phyloP scores from a whole-genome alignment of 35 echinoderm and acorn worm species.

The Apostichopus japonicus region DNA sequence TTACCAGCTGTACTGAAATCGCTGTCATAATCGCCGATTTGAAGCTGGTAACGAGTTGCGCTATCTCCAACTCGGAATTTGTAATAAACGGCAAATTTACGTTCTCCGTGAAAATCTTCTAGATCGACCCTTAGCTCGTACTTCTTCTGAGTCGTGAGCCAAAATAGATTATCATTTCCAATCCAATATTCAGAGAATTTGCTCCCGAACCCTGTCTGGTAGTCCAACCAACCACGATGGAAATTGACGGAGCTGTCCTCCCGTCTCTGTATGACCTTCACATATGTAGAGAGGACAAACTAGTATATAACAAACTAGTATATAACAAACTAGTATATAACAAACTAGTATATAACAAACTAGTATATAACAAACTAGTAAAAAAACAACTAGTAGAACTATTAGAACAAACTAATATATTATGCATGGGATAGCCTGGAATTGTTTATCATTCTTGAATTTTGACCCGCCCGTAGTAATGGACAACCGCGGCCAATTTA shows the following conservation, averaged over 20 bases:
- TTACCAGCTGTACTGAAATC: constrained; percentile 33
- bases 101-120: constrained; percentile 34
- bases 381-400: too few species aligned
- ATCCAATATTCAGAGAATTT: constrained; percentile 50
- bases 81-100: not conserved
- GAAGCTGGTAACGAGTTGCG: constrained; percentile 18
- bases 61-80: constrained; percentile 42
- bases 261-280: constrained; percentile 6
- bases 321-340: too few species aligned
- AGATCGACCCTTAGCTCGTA: constrained; percentile 60
- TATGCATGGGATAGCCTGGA: too few species aligned
- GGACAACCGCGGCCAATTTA: too few species aligned
- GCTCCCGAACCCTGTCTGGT: constrained; percentile 54
- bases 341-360: too few species aligned
- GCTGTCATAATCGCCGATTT: constrained; percentile 23
- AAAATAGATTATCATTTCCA: constrained; percentile 55
- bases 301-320: too few species aligned
- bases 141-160: constrained; percentile 24
- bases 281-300: too few species aligned
- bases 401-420: too few species aligned
- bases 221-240: constrained; percentile 31
- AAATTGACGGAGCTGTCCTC: not conserved
- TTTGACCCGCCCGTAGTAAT: too few species aligned
- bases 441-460: too few species aligned
- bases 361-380: too few species aligned